A percentile compares a stretch with the other conserved stretches of the same genome.
These are phyloP conservation scores for Cantharis rufa DNA, from an alignment of 2,888 invertebrate species.

Conservation along the genomic window DNA sequence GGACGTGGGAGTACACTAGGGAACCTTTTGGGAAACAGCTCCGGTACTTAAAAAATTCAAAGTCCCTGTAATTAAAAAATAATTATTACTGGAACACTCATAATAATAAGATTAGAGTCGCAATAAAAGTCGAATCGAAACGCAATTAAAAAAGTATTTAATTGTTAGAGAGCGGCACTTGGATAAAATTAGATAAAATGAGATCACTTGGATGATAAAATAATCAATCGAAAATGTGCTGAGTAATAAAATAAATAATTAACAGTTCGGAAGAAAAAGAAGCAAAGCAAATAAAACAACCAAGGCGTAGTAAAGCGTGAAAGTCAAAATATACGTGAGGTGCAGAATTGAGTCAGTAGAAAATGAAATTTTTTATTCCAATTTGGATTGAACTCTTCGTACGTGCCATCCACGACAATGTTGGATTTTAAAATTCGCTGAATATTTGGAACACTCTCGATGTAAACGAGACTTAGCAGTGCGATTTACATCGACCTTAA, in stretches of 20 bases:
- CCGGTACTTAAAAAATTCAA: not conserved
- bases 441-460: not conserved
- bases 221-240: conserved; percentile 20
- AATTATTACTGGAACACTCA: not conserved
- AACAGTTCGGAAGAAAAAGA: conserved; percentile 1
- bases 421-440: not conserved
- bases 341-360: conserved; percentile 8
- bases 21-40: not conserved
- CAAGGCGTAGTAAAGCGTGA: conserved; percentile 14
- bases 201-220: conserved; percentile 15
- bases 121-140: not conserved
- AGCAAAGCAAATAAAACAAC: not conserved
- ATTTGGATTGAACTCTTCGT: not conserved
- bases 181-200: conserved; percentile 4
- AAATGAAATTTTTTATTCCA: conserved; percentile 6
- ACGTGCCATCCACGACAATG: not conserved
- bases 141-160: not conserved
- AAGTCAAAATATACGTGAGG: conserved; percentile 15
- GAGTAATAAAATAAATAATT: conserved; percentile 22
- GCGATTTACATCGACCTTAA: too few species aligned
- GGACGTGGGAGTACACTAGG: not conserved
- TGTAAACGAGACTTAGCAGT: not conserved
- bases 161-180: not conserved
- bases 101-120: not conserved
- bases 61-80: not conserved